phyloP scores from a whole-genome alignment of 2,113 vertebrate species.

The Origma solitaria region DNA sequence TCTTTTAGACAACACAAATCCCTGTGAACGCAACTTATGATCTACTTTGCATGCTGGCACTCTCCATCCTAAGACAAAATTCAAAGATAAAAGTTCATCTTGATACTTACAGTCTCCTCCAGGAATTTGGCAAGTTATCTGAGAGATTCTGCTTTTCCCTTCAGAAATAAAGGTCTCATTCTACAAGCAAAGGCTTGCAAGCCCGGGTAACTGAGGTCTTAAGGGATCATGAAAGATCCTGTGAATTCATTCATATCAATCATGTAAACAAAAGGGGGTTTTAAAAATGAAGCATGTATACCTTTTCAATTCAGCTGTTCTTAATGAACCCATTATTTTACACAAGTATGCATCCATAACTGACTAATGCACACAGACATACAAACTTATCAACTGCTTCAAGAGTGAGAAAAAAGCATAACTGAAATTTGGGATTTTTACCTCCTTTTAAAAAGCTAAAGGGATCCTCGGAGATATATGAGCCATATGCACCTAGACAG shows the following conservation, averaged over 20 bases:
- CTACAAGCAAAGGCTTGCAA: neutral
- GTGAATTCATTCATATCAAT: neutral
- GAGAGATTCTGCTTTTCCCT: neutral
- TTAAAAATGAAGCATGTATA: neutral
- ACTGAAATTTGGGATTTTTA: neutral
- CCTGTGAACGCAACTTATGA: neutral
- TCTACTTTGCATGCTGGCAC: neutral
- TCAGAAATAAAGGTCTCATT: neutral
- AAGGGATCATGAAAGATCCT: neutral
- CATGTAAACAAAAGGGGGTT: neutral
- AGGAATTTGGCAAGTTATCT: neutral
- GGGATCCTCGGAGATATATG: neutral
- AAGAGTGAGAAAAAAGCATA: neutral
- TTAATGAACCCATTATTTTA: neutral
- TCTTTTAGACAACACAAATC: neutral
- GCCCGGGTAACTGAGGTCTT: neutral
- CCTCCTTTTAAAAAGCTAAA: neutral
- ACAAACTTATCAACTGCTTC: neutral
- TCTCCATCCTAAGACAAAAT: neutral
- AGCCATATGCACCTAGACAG: fast-evolving
- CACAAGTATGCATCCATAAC: neutral
- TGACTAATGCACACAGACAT: neutral
- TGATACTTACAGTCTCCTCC: neutral
- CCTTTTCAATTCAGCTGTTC: neutral
- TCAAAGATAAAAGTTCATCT: neutral